Evolutionary conservation across 2,888 invertebrate species (phyloP).

Genomic region (Drosophila flavopinicola): DNA sequence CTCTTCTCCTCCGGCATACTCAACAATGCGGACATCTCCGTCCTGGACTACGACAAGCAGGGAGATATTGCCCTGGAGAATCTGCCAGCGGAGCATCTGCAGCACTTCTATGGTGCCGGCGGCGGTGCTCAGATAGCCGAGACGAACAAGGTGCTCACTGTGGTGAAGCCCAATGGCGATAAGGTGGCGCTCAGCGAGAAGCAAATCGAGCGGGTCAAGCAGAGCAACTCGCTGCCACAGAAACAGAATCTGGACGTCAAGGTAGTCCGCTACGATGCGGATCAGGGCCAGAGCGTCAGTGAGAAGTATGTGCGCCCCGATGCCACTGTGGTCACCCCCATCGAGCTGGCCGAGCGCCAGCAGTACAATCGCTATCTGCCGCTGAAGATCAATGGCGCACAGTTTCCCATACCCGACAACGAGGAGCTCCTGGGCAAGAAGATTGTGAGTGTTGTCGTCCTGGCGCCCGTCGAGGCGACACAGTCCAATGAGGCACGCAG

Average conservation of each 20-base stretch:
- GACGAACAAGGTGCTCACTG: slow-evolving; percentile 89
- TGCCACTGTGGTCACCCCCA: slow-evolving; percentile 90
- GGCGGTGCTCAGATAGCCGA: slow-evolving; percentile 90
- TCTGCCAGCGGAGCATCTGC: slow-evolving; percentile 92
- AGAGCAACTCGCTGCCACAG: slow-evolving; percentile 80
- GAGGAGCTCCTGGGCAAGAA: slow-evolving; percentile 90
- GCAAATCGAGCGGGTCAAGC: slow-evolving; percentile 85
- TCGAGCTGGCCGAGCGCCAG: slow-evolving; percentile 89
- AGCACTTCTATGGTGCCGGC: slow-evolving; percentile 94
- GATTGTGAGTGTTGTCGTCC: slow-evolving; percentile 93
- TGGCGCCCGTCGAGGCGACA: slow-evolving; percentile 93
- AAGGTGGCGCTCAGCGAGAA: slow-evolving; percentile 85
- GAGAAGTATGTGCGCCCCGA: slow-evolving; percentile 89
- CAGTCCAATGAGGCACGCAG: slow-evolving; percentile 83
- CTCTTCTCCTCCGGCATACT: slow-evolving; percentile 93
- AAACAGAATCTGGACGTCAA: slow-evolving; percentile 91
- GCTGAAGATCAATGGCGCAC: slow-evolving; percentile 92
- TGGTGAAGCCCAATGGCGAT: slow-evolving; percentile 88
- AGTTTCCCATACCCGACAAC: slow-evolving; percentile 93
- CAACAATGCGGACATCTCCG: slow-evolving; percentile 94
- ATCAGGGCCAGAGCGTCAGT: slow-evolving; percentile 90
- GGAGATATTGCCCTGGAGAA: slow-evolving; percentile 93
- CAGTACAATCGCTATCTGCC: slow-evolving; percentile 94
- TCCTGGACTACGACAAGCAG: slow-evolving; percentile 94
- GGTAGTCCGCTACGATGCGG: slow-evolving; percentile 92